phyloP scores from a whole-genome alignment of 2,113 vertebrate species.

The Scytalopus superciliaris region DNA sequence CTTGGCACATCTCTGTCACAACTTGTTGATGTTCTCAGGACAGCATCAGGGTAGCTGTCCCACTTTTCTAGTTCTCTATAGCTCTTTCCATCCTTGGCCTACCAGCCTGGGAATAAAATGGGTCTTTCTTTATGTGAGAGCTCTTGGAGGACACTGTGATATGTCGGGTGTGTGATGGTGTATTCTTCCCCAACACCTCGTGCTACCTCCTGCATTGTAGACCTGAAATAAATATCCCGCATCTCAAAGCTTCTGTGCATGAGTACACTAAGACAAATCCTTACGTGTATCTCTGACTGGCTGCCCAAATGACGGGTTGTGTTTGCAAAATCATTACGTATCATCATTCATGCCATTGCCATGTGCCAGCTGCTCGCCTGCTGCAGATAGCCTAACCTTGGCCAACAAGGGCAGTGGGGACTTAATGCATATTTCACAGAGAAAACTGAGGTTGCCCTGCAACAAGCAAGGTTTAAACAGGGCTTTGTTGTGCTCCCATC shows the following conservation, averaged over 20 bases:
- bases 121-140: neutral
- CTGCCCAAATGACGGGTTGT: neutral
- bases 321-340: neutral
- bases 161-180: rapidly evolving
- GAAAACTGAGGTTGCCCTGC: neutral
- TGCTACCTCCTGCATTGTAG: neutral
- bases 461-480: neutral
- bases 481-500: neutral
- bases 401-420: neutral
- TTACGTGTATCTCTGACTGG: neutral
- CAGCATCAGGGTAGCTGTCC: neutral
- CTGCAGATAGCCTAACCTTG: neutral
- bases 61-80: neutral
- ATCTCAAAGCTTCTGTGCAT: neutral
- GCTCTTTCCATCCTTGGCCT: neutral
- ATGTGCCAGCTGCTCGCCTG: rapidly evolving
- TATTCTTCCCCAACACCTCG: neutral
- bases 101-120: neutral
- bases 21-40: neutral
- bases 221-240: neutral
- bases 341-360: neutral
- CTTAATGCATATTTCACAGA: neutral
- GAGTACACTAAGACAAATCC: neutral
- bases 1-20: neutral
- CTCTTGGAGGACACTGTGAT: neutral